These are phyloP conservation scores for Anoura caudifer DNA, from an alignment of 2,113 vertebrate genomes.

Conservation along the genomic window DNA sequence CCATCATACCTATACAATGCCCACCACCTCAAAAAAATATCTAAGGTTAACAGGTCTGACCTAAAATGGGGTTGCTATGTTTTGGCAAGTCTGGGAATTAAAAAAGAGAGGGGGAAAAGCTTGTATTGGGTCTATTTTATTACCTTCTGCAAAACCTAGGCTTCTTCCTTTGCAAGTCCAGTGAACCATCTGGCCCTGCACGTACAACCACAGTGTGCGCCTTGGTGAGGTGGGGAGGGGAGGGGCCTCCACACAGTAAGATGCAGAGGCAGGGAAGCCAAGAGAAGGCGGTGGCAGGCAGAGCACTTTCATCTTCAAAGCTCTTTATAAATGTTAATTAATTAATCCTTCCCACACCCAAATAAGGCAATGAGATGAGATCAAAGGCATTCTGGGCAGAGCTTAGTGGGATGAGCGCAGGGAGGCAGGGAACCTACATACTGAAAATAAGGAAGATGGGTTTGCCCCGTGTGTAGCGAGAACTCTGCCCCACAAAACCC, in stretches of 20 bases:
- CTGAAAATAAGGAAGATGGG: neutral
- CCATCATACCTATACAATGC: neutral
- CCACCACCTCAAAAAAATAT: neutral
- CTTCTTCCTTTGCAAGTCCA: neutral
- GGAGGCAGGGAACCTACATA: neutral
- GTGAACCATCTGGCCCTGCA: neutral
- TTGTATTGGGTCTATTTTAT: neutral
- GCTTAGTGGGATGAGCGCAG: neutral
- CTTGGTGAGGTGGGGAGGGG: neutral
- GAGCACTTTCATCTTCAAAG: conserved; percentile 64
- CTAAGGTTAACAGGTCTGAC: neutral
- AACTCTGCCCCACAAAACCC: neutral
- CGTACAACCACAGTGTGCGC: neutral
- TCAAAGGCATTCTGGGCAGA: conserved; percentile 27
- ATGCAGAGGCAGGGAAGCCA: neutral
- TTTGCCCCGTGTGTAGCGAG: neutral
- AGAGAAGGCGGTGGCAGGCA: neutral
- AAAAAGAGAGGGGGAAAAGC: too few relatives aligned
- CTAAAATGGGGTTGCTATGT: neutral
- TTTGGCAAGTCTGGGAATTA: neutral
- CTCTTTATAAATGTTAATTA: conserved; percentile 52
- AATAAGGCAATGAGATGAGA: conserved; percentile 32
- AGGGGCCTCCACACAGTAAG: neutral
- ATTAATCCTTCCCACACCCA: conserved; percentile 46
- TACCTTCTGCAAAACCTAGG: neutral